These are phyloP conservation scores for Scalopus aquaticus DNA, from an alignment of 2,113 vertebrate genomes.

Conservation along the genomic window DNA sequence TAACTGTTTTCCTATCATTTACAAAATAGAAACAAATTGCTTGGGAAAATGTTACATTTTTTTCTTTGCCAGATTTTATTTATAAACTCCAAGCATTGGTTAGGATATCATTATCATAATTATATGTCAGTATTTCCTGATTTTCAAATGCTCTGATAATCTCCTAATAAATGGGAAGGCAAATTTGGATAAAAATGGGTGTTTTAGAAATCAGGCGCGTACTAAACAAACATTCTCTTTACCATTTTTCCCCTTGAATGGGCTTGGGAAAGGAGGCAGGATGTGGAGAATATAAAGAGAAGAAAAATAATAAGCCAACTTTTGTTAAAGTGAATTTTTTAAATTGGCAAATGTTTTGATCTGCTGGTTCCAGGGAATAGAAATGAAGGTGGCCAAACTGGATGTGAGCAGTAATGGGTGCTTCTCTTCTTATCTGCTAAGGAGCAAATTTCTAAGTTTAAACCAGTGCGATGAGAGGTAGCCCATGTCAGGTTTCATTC, in stretches of 20 bases:
- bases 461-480: not conserved
- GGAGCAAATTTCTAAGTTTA: not conserved
- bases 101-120: not conserved
- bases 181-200: not conserved
- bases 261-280: not conserved
- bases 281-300: not conserved
- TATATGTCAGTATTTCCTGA: conserved; percentile 11
- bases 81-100: not conserved
- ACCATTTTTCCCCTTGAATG: not conserved
- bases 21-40: conserved; percentile 17
- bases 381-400: not conserved
- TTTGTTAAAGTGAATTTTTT: not conserved
- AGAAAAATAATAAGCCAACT: not conserved
- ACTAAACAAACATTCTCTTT: not conserved
- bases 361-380: not conserved
- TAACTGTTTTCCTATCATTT: not conserved
- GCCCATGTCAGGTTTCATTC: not conserved
- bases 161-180: not conserved
- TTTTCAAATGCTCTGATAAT: conserved; percentile 32
- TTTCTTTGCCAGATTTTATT: conserved; percentile 31
- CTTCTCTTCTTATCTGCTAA: not conserved
- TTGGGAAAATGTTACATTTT: conserved; percentile 1
- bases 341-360: not conserved
- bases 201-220: not conserved
- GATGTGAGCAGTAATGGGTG: not conserved